Base-by-base conservation (phyloP, 1,140 invertebrate species). In the Ephestia elutella region DNA sequence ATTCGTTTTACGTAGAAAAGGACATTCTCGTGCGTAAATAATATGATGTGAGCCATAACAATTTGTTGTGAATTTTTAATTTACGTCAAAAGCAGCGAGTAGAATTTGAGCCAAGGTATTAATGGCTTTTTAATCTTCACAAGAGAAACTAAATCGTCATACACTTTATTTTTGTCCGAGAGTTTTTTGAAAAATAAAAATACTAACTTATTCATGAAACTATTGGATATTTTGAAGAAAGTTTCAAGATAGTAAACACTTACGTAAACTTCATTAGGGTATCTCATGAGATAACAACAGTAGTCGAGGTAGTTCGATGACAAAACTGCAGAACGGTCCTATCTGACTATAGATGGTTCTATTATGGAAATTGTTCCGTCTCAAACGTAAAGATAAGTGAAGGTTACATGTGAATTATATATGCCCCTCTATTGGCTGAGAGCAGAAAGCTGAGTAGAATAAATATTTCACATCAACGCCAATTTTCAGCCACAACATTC, bases 351-450 rank as follows among this genome's bases (percentile, higher is more conserved):
- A 82, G 75, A 86, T 84, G 71, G 70, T 67, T 73, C 64, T 82
- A 86, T 84, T 86, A 86, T 84, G 83, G 72, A 75, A 84, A 86
- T 86, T 53, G 49, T 59, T 48, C 67, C 63, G 68, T 82, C 70
- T 78, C 78, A 78, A 73, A 80, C 72, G 72, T 75, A 75, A 57
- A 79, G 80, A 86, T 82, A 82, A 83, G 73, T 77, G 74, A 75
- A 77, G 78, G 75, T 80, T 74, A 71, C 66, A 72, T 66, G 64
- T 77, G 74, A 73, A 79, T 80, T 78, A 75, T 78, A 77, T 62
- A 59, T 57, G 51, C 25, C 35, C 38, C 35, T 35, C 49, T 4
- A 53, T 25, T 53, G 48, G 55, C 49, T 28, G 32, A 21, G 25
- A 62, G 49, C 32, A 50, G 30, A 30, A 49, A 57, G 32, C 54